These are phyloP conservation scores for Oreonectes daqikongensis DNA, from an alignment of 2,797 vertebrate species.

Conservation along the genomic window DNA sequence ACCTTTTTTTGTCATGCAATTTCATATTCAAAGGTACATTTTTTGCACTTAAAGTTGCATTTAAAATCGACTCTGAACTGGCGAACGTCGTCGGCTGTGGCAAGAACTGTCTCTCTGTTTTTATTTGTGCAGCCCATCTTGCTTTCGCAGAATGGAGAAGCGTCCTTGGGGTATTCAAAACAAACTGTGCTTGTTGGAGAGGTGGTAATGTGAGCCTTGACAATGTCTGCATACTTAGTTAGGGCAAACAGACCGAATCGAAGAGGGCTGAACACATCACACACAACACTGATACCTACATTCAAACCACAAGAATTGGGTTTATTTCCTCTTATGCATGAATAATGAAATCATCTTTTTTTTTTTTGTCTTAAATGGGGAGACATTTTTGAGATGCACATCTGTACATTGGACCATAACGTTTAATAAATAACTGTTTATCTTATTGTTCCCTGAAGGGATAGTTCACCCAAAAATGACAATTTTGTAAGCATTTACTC, in stretches of 20 bases:
- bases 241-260: conserved; percentile 50
- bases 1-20: no score
- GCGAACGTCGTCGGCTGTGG: no score
- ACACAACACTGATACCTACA: conserved; percentile 17
- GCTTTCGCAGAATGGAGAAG: conserved; percentile 69
- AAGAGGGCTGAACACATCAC: conserved; percentile 40
- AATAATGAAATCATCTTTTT: neutral
- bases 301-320: neutral
- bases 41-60: no score
- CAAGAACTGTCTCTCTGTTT: conserved; percentile 57
- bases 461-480: no score
- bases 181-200: conserved; percentile 77
- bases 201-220: conserved; percentile 73
- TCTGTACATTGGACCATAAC: neutral
- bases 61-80: neutral
- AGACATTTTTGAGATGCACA: neutral
- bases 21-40: neutral
- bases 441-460: no score
- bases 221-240: conserved; percentile 66
- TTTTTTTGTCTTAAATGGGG: no score
- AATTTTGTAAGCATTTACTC: no score
- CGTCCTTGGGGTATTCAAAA: conserved; percentile 79
- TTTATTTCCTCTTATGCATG: neutral
- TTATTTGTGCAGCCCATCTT: conserved; percentile 54
- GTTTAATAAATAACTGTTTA: no score